phyloP scores from a whole-genome alignment of 2,113 vertebrate genomes.

The Lathamus discolor region DNA sequence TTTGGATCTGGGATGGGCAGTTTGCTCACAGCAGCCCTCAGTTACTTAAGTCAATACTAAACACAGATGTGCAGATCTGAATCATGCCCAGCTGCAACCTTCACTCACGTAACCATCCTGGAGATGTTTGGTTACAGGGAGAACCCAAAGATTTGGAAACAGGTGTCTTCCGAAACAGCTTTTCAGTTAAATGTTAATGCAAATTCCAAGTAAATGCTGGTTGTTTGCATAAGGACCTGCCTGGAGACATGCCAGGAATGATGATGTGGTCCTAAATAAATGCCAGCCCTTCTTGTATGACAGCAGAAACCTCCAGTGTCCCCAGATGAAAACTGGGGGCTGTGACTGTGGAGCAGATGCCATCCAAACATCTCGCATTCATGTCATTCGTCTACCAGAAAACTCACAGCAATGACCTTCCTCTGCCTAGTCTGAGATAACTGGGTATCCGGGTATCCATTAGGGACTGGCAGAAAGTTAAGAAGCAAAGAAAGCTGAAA shows the following conservation, averaged over 20 bases:
- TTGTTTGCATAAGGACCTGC: neutral
- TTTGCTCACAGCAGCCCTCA: neutral
- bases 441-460: neutral
- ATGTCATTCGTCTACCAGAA: neutral
- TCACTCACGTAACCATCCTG: neutral
- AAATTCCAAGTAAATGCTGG: neutral
- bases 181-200: neutral
- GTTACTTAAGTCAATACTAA: neutral
- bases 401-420: neutral
- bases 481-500: neutral
- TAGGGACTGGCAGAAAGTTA: neutral
- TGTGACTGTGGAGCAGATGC: neutral
- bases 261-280: neutral
- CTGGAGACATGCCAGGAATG: neutral
- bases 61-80: neutral
- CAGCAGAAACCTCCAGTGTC: accelerated
- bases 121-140: neutral
- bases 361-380: accelerated
- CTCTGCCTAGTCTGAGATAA: neutral
- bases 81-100: neutral
- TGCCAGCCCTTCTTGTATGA: neutral
- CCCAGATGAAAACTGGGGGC: neutral
- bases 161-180: neutral
- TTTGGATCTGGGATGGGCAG: slow-evolving; percentile 24
- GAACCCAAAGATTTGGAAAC: neutral